Percentiles rank a stretch among this genome's conserved stretches.
Conservation (phyloP, 2,113 vertebrate species). For the Turnix velox region DNA sequence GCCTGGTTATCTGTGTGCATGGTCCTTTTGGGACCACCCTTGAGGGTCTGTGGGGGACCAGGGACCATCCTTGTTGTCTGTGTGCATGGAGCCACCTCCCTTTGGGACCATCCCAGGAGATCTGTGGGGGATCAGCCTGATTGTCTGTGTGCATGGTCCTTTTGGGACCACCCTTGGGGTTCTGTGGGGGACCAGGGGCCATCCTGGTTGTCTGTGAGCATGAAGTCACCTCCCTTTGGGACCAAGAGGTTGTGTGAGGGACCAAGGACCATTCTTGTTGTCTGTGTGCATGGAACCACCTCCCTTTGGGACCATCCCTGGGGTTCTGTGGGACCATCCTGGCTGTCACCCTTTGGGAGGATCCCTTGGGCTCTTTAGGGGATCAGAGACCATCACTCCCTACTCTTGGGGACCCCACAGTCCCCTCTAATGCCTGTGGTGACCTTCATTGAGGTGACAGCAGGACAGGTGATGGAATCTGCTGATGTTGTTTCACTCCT, state of each 20-base stretch:
- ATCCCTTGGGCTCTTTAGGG: too few relatives aligned
- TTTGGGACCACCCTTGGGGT: neutral
- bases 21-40: neutral
- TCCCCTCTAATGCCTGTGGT: rapidly evolving
- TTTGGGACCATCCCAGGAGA: neutral
- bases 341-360: too few relatives aligned
- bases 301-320: neutral
- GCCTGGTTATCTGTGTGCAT: neutral
- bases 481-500: rapidly evolving
- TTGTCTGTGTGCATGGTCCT: neutral
- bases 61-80: neutral
- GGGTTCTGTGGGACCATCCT: too few relatives aligned
- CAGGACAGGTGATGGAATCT: neutral
- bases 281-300: rapidly evolving
- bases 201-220: neutral
- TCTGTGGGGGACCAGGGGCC: neutral
- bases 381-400: too few relatives aligned
- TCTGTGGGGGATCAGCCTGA: neutral
- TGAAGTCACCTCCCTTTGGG: neutral
- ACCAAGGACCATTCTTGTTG: neutral
- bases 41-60: neutral
- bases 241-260: neutral
- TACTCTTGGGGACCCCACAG: rapidly evolving
- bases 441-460: neutral
- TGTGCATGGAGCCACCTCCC: neutral